Evolutionary conservation across 2,888 invertebrate genomes (phyloP).

Genomic region (Eupithecia abbreviata): DNA sequence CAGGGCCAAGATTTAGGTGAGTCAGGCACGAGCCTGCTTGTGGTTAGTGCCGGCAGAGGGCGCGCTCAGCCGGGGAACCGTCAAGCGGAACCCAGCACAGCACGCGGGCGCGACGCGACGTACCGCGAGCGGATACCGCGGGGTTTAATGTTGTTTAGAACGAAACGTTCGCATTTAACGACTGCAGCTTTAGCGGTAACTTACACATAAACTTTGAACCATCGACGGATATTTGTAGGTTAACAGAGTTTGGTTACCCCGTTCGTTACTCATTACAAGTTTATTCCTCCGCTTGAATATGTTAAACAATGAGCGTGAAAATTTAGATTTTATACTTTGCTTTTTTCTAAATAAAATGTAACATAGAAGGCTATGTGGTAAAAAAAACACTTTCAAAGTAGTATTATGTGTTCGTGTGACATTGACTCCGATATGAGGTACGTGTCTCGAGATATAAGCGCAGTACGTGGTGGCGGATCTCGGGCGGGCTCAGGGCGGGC

Average conservation of each 20-base stretch:
- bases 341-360: too few relatives aligned
- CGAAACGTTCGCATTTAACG: not conserved
- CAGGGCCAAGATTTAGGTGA: constrained; percentile 64
- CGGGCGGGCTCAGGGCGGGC: not conserved
- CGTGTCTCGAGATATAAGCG: not conserved
- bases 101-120: constrained; percentile 23
- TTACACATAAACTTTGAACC: not conserved
- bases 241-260: not conserved
- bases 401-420: not conserved
- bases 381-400: not conserved
- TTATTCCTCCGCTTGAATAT: not conserved
- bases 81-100: not conserved
- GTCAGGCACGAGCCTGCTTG: constrained; percentile 51
- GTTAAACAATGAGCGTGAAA: not conserved
- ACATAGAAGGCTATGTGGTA: not conserved
- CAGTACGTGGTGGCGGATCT: not conserved
- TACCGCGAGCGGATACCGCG: constrained; percentile 24
- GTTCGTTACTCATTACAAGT: not conserved
- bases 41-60: constrained; percentile 51
- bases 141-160: constrained; percentile 35
- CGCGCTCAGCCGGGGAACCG: not conserved
- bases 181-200: constrained; percentile 4
- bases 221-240: not conserved
- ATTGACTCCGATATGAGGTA: not conserved
- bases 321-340: not conserved